Base-by-base conservation (phyloP, 2,797 vertebrate genomes). In the Strix occidentalis region DNA sequence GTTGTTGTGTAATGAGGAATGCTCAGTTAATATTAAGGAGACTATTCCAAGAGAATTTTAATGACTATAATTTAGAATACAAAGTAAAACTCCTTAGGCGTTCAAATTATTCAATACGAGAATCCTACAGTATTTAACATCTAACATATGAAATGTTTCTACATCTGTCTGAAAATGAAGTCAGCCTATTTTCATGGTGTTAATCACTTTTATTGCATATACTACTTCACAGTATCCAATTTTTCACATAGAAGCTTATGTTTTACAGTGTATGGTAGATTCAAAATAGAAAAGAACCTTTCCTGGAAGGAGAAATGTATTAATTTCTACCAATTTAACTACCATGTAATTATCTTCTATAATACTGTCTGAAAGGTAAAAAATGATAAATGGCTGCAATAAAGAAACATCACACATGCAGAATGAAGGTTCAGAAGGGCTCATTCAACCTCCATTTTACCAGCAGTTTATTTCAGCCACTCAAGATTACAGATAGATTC, bases 311-410 rank as follows among this genome's bases (percentile, higher is more conserved):
- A 81, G 70, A 92, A 94, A 93, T 61, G 11, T 84, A 80, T 89
- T 94, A 86, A 94, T 96, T 95, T 92, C 69, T 82, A 64, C 23
- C 46, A 54, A 87, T 95, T 91, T 94, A 93, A 92, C 74, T 92
- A 84, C 63, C 43, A 29, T 85, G 45, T 94, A 97, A 96, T 96
- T 93, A 92, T 95, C 37, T 17, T 83, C 84, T 74, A 29, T 86
- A 95, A 92, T 82, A 58, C 82, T 68, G 25, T 77, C 89, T 95
- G 94, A 96, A 89, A 95, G 64, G 94, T 93, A 92, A 93, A 89
- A 96, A 94, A 74, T 91, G 58, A 94, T 89, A 92, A 97, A 97
- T 94, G 46, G 6, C 56, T 94, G 75, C 70, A 95, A 84, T 96
- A 91, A 92, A 89, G 82, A 90, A 63, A 43, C 64, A 88, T 63